Conservation (phyloP, 2,888 invertebrate species). For the Acanthosepion lycidas region DNA sequence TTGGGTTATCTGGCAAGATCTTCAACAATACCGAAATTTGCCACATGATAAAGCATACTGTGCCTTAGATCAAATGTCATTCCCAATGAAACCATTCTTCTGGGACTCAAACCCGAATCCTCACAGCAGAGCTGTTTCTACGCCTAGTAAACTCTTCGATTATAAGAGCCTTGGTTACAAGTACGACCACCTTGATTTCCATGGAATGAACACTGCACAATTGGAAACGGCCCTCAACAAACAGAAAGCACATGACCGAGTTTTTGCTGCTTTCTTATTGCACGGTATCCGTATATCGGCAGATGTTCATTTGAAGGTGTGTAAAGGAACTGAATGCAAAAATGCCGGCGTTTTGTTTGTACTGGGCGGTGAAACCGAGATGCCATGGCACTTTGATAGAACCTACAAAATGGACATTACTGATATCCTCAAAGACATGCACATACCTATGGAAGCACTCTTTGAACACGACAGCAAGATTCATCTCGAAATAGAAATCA, state of each 20-base stretch:
- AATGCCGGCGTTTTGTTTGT: slow-evolving; percentile 55
- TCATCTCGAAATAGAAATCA: slow-evolving; percentile 51
- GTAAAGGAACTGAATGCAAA: neutral
- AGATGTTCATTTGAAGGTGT: slow-evolving; percentile 46
- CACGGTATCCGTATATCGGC: slow-evolving; percentile 47
- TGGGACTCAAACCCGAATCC: slow-evolving; percentile 48
- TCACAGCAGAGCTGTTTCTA: slow-evolving; percentile 45
- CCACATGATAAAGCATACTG: slow-evolving; percentile 50
- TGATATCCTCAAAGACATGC: slow-evolving; percentile 49
- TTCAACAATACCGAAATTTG: slow-evolving; percentile 52
- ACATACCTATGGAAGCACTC: slow-evolving; percentile 47
- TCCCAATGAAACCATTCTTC: slow-evolving; percentile 49
- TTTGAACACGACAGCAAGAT: slow-evolving; percentile 52
- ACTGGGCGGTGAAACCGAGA: slow-evolving; percentile 55
- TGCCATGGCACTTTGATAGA: slow-evolving; percentile 54
- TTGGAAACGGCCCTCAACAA: slow-evolving; percentile 35
- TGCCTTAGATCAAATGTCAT: slow-evolving; percentile 49
- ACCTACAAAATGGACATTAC: slow-evolving; percentile 55
- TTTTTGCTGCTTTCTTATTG: slow-evolving; percentile 48
- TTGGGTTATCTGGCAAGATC: slow-evolving; percentile 54
- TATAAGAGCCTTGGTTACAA: slow-evolving; percentile 46
- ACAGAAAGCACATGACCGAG: neutral
- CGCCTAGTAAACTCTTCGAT: slow-evolving; percentile 49
- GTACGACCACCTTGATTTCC: slow-evolving; percentile 47
- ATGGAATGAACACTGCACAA: slow-evolving; percentile 48